Evolutionary conservation across 37 sponge, comb jelly and placozoan genomes (phyloP).

Genomic region (Spongilla lacustris): DNA sequence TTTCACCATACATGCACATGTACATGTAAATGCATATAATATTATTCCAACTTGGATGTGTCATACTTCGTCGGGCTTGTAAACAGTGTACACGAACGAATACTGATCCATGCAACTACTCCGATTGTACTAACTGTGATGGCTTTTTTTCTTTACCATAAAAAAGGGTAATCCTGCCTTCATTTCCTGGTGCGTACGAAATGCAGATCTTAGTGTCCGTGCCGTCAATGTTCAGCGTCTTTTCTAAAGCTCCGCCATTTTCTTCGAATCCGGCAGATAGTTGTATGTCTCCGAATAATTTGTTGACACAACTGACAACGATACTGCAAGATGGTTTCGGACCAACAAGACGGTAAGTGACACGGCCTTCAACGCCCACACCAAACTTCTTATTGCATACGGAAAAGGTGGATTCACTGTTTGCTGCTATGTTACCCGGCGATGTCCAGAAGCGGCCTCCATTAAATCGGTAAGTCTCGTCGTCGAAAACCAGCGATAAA

Average conservation of each 20-base stretch:
- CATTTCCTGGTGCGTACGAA: background rate
- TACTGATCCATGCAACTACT: background rate
- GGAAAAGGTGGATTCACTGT: background rate
- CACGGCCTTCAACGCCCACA: background rate
- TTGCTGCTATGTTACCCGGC: background rate
- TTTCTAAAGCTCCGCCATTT: background rate
- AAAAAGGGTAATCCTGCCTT: background rate
- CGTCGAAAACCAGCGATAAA: background rate
- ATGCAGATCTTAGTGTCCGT: background rate
- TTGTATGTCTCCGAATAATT: background rate
- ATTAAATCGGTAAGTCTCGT: background rate
- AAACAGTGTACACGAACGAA: no score
- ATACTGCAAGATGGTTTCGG: background rate
- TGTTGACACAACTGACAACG: background rate
- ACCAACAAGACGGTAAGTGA: background rate
- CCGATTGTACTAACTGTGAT: background rate
- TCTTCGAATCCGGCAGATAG: background rate
- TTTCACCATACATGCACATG: no score
- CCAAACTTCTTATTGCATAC: background rate
- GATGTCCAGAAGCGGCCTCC: background rate
- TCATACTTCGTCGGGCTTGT: no score
- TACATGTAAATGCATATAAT: no score
- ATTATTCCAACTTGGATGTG: no score
- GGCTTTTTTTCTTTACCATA: background rate
- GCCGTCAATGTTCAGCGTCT: background rate